Percentiles rank a stretch among this genome's conserved stretches.
phyloP scores from a whole-genome alignment of 2,797 vertebrate species.

The Tokudaia muenninki region DNA sequence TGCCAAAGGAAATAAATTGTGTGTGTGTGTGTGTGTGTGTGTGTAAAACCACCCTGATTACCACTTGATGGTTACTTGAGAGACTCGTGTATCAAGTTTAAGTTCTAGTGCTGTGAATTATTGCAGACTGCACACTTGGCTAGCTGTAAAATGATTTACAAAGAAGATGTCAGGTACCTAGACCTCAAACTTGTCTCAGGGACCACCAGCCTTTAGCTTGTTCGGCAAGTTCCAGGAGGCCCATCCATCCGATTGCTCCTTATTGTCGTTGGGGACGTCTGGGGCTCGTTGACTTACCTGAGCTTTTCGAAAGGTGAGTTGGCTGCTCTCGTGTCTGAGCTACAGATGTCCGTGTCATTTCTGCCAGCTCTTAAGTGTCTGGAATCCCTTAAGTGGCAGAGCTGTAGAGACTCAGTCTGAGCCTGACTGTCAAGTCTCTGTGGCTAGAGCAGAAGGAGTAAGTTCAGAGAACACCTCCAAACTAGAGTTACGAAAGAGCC shows the following conservation, averaged over 20 bases:
- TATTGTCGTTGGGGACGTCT: background rate
- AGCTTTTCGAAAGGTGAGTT: background rate
- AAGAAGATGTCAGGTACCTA: background rate
- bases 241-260: background rate
- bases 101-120: background rate
- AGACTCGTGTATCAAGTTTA: background rate
- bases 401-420: background rate
- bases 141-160: background rate
- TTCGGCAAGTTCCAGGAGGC: background rate
- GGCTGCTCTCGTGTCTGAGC: background rate
- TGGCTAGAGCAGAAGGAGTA: background rate
- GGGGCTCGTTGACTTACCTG: background rate
- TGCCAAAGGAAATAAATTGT: conserved; percentile 24
- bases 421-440: background rate
- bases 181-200: background rate
- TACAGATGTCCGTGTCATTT: background rate
- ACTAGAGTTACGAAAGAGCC: conserved; percentile 15
- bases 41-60: background rate
- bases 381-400: background rate
- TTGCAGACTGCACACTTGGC: background rate
- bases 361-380: background rate
- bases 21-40: no score
- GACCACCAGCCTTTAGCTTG: background rate
- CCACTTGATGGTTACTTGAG: background rate
- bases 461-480: background rate